phyloP scores from a whole-genome alignment of 2,113 vertebrate genomes.

The Tringa solitaria region DNA sequence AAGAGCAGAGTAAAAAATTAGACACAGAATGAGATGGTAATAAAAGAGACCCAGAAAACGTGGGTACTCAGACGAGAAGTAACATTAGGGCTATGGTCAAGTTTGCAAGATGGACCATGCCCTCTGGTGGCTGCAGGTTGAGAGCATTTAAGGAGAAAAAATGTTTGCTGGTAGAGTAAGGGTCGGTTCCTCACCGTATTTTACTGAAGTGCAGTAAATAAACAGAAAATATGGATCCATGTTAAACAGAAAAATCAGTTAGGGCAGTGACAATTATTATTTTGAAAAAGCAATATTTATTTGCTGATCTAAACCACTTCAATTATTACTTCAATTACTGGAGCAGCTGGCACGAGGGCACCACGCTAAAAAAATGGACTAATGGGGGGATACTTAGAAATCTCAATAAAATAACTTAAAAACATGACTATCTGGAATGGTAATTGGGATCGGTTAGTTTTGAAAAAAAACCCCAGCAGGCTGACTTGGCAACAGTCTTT shows the following conservation, averaged over 20 bases:
- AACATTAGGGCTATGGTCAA: rapidly evolving
- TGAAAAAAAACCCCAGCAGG: background rate
- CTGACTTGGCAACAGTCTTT: rapidly evolving
- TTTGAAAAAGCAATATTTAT: background rate
- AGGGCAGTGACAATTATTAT: background rate
- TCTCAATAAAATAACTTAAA: background rate
- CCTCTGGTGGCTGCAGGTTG: constrained; percentile 51
- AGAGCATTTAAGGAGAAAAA: background rate
- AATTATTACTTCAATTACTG: background rate
- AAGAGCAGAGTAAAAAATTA: background rate
- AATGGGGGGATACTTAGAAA: background rate
- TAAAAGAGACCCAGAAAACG: background rate
- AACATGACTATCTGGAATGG: background rate
- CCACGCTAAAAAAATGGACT: too few relatives aligned
- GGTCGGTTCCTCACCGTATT: background rate
- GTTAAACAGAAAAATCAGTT: background rate
- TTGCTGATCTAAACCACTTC: background rate
- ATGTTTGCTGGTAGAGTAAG: background rate
- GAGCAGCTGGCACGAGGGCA: background rate
- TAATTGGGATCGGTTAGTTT: background rate
- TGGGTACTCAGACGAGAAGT: background rate
- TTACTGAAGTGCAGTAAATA: background rate
- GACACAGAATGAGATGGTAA: background rate
- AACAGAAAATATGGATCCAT: background rate
- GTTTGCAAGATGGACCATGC: constrained; percentile 26